Conservation (phyloP, 2,888 invertebrate species). For the Ophion costatus region DNA sequence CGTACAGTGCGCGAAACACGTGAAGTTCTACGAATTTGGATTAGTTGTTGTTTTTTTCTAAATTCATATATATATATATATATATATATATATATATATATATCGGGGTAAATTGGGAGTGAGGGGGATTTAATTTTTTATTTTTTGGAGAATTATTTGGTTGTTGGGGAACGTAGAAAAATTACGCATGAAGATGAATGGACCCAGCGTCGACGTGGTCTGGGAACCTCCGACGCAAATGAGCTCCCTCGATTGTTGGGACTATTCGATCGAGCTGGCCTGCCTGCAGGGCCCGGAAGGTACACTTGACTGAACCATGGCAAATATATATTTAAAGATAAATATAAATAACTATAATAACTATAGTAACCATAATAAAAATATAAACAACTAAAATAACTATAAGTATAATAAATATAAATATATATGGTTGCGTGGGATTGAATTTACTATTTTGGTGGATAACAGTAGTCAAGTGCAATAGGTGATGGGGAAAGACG, state of each 20-base stretch:
- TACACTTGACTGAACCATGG: slow-evolving; percentile 75
- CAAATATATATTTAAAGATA: neutral
- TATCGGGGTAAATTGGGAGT: neutral
- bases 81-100: too few species aligned
- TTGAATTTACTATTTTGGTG: neutral
- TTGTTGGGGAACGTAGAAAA: slow-evolving; percentile 38
- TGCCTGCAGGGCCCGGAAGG: slow-evolving; percentile 92
- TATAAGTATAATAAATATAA: too few species aligned
- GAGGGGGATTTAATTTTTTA: too few species aligned
- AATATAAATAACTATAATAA: too few species aligned
- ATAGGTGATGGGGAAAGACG: neutral
- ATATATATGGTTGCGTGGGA: too few species aligned
- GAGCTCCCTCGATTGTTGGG: slow-evolving; percentile 92
- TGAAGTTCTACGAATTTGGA: slow-evolving; percentile 63
- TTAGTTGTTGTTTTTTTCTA: neutral
- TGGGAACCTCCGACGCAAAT: slow-evolving; percentile 84
- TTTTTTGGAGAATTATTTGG: too few species aligned
- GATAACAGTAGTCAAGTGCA: neutral
- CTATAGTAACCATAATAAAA: too few species aligned
- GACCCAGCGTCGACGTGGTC: slow-evolving; percentile 81
- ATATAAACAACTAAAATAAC: too few species aligned
- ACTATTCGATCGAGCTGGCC: slow-evolving; percentile 93
- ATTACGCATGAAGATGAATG: slow-evolving; percentile 75
- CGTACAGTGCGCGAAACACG: slow-evolving; percentile 48
- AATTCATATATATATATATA: neutral